Base-by-base conservation (phyloP, 2,888 invertebrate genomes). In the Lithophane semibrunnea region DNA sequence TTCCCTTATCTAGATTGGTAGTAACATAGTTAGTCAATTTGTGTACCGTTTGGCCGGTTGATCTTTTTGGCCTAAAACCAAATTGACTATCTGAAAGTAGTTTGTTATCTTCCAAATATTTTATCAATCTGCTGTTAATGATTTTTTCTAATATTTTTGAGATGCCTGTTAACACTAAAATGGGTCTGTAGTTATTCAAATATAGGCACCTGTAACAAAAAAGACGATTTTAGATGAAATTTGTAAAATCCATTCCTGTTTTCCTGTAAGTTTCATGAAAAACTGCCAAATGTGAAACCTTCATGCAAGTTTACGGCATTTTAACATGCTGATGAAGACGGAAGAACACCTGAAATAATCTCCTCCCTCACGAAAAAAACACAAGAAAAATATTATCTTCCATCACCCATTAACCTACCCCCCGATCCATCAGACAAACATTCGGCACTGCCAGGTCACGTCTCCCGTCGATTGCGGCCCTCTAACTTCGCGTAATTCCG, bases 401-500 rank as follows among this genome's bases (percentile, higher is more conserved):
- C 24, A 3, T 24, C 10, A 71, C 13, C 44, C 21, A 52, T 52
- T 44, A 61, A 29, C 21, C 37, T 69, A n/a, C 29, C 13, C n/a
- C 37, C 58, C 16, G 54, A n/a, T 60, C 47, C 24, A 71, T 66
- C 68, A 63, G n/a, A 56, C 21, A 64, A 82, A 71, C 52, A 75
- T 75, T 76, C 24, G 12, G 13, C 24, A 70, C 21, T 13, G 63
- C 65, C 24, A 77, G 77, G 77, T 79, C 83, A 82, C 87, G 77
- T 85, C 68, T 70, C 8, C 24, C 44, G 44, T 58, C 72, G 66
- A 77, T 74, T 37, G 49, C 73, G 67, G 42, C 44, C 64, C 67
- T 44, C 68, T 71, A 79, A 85, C 67, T 74, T 29, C 60, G 60
- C 52, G 76, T 79, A 75, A 74, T 74, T 69, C 49, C 78, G 56